phyloP scores from a whole-genome alignment of 2,888 invertebrate species.

The Agriotes lineatus region DNA sequence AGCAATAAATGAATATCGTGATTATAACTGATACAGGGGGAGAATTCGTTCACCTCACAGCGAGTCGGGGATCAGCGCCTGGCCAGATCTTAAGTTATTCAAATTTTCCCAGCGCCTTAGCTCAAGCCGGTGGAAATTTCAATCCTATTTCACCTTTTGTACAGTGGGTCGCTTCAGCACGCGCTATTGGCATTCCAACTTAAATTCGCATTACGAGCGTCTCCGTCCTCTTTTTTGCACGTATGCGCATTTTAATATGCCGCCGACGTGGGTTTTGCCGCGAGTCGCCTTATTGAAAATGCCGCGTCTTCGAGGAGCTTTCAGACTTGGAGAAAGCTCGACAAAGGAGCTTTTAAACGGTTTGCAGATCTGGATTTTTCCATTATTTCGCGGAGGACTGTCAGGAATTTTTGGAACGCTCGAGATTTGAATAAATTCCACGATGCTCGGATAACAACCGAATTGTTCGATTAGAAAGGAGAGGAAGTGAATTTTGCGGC shows the following conservation, averaged over 20 bases:
- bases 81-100: slow-evolving; percentile 14
- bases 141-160: slow-evolving; percentile 33
- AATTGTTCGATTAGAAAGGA: slow-evolving; percentile 34
- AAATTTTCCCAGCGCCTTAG: slow-evolving; percentile 24
- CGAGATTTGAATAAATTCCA: slow-evolving; percentile 40
- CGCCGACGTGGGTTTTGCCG: slow-evolving; percentile 43
- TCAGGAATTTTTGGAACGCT: slow-evolving; percentile 41
- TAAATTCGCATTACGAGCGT: slow-evolving; percentile 46
- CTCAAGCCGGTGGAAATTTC: slow-evolving; percentile 31
- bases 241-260: slow-evolving; percentile 44
- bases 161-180: slow-evolving; percentile 30
- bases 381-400: slow-evolving; percentile 41
- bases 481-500: slow-evolving; percentile 22
- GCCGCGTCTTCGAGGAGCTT: slow-evolving; percentile 41
- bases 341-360: slow-evolving; percentile 46
- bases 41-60: too few relatives aligned
- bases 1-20: too few relatives aligned
- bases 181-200: slow-evolving; percentile 47
- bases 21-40: too few relatives aligned
- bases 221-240: slow-evolving; percentile 39
- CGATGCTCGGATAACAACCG: slow-evolving; percentile 35
- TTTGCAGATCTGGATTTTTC: slow-evolving; percentile 45
- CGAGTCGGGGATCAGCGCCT: too few relatives aligned
- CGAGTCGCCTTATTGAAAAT: slow-evolving; percentile 47
- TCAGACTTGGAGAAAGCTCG: slow-evolving; percentile 43